Evolutionary conservation across 2,113 vertebrate genomes (phyloP).

Genomic region (Ceyx melanurus): DNA sequence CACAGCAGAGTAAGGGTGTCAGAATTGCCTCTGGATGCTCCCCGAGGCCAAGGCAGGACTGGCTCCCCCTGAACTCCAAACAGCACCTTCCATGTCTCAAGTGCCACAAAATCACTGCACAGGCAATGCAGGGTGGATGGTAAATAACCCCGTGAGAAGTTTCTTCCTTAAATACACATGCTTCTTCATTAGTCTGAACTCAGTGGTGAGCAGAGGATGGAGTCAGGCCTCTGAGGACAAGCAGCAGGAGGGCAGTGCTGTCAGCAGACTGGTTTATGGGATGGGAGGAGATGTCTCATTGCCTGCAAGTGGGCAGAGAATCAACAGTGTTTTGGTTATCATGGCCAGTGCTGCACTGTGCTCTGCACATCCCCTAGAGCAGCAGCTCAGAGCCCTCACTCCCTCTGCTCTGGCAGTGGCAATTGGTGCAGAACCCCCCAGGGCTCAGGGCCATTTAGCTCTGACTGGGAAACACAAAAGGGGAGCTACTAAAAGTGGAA

Average conservation of each 20-base stretch:
- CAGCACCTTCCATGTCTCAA: neutral
- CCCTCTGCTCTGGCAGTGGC: slow-evolving; percentile 40
- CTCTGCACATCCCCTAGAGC: slow-evolving; percentile 11
- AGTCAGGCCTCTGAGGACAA: neutral
- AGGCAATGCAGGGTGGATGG: neutral
- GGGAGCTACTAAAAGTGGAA: slow-evolving; percentile 9
- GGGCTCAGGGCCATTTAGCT: neutral
- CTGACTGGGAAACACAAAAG: neutral
- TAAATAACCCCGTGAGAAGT: neutral
- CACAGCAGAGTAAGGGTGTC: neutral
- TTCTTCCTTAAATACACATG: neutral
- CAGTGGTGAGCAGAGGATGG: neutral
- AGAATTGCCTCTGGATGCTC: neutral
- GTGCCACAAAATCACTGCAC: neutral
- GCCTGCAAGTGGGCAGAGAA: slow-evolving; percentile 39
- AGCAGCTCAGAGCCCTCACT: neutral
- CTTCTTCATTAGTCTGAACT: neutral
- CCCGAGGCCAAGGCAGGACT: neutral
- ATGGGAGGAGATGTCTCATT: slow-evolving; percentile 44
- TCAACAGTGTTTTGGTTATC: slow-evolving; percentile 48
- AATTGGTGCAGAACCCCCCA: slow-evolving; percentile 44
- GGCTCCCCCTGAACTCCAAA: neutral
- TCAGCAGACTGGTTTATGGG: neutral
- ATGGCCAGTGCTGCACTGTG: slow-evolving; percentile 27
- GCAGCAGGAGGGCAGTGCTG: neutral